Evolutionary conservation across 2,113 vertebrate species (phyloP).

Genomic region (Pygoscelis adeliae): DNA sequence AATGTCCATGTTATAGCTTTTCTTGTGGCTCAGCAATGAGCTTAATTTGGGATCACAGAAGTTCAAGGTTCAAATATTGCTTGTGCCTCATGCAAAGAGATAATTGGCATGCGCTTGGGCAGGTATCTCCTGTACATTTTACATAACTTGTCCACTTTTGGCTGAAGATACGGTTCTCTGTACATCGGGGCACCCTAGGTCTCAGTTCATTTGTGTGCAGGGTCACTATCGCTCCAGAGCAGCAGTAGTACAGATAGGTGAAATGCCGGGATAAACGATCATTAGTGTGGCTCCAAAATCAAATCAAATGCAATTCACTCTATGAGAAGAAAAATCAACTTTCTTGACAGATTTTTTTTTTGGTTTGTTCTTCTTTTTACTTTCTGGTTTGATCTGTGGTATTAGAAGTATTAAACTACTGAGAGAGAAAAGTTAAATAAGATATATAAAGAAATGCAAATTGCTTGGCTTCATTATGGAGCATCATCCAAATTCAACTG

Average conservation of each 20-base stretch:
- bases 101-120: rapidly evolving
- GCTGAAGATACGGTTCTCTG: background rate
- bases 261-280: background rate
- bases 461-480: background rate
- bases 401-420: background rate
- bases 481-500: background rate
- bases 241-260: background rate
- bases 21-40: background rate
- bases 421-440: background rate
- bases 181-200: background rate
- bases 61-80: background rate
- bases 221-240: background rate
- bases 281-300: background rate
- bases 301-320: background rate
- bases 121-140: background rate
- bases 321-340: background rate
- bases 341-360: background rate
- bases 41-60: background rate
- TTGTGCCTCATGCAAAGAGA: background rate
- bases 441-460: background rate
- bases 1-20: background rate
- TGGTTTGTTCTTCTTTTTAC: background rate
- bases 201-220: background rate
- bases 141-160: background rate
- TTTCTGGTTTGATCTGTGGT: background rate